These are phyloP conservation scores for Diachasmimorpha longicaudata DNA, from an alignment of 1,140 invertebrate genomes.

Conservation along the genomic window DNA sequence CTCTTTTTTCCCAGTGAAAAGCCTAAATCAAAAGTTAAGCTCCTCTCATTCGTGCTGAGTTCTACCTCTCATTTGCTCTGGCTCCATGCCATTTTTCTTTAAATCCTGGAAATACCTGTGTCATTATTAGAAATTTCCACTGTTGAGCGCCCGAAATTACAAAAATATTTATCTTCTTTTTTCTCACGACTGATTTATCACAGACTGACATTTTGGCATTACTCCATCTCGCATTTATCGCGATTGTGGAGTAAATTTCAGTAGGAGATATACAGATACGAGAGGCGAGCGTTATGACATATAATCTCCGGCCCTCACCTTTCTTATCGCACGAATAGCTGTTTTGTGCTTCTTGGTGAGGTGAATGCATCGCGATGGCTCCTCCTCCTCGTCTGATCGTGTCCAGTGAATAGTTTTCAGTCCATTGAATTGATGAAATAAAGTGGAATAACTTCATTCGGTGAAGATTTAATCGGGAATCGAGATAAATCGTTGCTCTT, in stretches of 20 bases:
- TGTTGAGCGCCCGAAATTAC: background rate
- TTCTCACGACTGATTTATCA: too few relatives aligned
- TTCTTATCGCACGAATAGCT: slow-evolving; percentile 90
- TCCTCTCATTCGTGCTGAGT: background rate
- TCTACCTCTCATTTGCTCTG: slow-evolving; percentile 6
- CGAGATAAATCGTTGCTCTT: background rate
- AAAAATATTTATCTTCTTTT: background rate
- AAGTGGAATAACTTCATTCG: background rate
- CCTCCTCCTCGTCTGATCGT: slow-evolving; percentile 76
- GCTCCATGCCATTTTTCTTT: slow-evolving; percentile 12
- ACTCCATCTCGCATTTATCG: too few relatives aligned
- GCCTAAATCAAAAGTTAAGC: background rate
- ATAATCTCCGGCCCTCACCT: slow-evolving; percentile 68
- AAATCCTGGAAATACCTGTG: background rate
- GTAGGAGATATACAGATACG: slow-evolving; percentile 64
- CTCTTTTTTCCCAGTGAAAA: background rate
- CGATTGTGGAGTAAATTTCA: slow-evolving; percentile 13
- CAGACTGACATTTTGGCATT: too few relatives aligned
- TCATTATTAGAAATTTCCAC: background rate
- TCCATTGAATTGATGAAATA: slow-evolving; percentile 19
- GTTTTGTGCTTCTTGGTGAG: slow-evolving; percentile 87
- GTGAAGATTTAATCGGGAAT: background rate
- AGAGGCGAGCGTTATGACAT: background rate
- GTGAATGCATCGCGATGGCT: slow-evolving; percentile 77
- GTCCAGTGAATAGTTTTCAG: background rate